These are phyloP conservation scores for Latrodectus hesperus DNA, from an alignment of 2,888 invertebrate species.

Conservation along the genomic window DNA sequence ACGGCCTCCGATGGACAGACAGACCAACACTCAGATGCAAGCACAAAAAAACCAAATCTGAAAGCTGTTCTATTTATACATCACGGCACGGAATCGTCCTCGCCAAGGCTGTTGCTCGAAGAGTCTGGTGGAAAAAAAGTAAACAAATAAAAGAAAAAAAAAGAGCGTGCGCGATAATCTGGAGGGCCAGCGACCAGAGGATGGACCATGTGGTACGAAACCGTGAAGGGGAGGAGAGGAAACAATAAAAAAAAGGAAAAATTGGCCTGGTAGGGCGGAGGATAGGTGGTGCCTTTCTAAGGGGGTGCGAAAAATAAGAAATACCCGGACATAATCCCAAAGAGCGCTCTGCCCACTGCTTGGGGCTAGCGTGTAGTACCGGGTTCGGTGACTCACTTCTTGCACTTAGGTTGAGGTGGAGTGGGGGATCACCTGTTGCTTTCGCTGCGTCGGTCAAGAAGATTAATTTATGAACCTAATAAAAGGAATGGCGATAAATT, in stretches of 20 bases:
- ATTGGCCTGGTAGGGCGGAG: constrained; percentile 1
- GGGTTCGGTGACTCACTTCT: constrained; percentile 65
- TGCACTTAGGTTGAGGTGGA: constrained; percentile 63
- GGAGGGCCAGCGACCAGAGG: constrained; percentile 28
- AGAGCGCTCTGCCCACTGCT: constrained; percentile 56
- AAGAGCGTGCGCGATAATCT: constrained; percentile 47
- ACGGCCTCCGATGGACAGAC: background rate
- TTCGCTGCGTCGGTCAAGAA: constrained; percentile 21
- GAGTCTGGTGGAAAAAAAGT: constrained; percentile 29
- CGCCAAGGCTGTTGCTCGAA: constrained; percentile 50
- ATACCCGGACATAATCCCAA: constrained; percentile 64
- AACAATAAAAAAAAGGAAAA: constrained; percentile 19
- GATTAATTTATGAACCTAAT: constrained; percentile 50
- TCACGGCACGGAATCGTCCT: constrained; percentile 25
- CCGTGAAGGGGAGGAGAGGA: constrained; percentile 33
- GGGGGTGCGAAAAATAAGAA: constrained; percentile 27
- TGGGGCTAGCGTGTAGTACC: constrained; percentile 59
- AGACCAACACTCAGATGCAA: background rate
- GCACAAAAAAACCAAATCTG: background rate
- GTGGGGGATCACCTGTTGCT: constrained; percentile 43
- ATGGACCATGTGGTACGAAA: constrained; percentile 33
- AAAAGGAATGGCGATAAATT: constrained; percentile 42
- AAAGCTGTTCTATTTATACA: constrained; percentile 15
- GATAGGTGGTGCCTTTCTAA: background rate
- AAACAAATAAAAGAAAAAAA: background rate